Percentiles rank a stretch among this genome's conserved stretches.
These are phyloP conservation scores for Cremastinae sp. DNA, from an alignment of 2,888 invertebrate species.

Conservation along the genomic window DNA sequence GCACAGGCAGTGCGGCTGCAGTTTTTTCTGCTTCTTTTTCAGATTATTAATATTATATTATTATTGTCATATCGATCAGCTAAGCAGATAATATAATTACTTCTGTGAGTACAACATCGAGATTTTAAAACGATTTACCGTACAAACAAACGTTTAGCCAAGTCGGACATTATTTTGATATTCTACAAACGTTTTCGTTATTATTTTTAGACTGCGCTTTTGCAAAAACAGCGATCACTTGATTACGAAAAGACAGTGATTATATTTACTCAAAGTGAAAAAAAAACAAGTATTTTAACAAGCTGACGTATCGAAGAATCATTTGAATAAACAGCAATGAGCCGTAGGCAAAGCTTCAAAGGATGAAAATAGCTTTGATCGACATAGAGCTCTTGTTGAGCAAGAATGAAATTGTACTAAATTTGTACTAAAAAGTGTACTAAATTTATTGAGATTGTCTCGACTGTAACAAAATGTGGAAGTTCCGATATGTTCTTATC, in stretches of 20 bases:
- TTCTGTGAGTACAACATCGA: no score
- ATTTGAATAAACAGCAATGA: slow-evolving; percentile 32
- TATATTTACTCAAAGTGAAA: no score
- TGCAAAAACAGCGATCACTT: slow-evolving; percentile 46
- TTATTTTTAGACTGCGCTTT: slow-evolving; percentile 34
- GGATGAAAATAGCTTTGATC: slow-evolving; percentile 57
- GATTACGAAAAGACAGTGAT: no score
- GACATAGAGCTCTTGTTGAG: slow-evolving; percentile 41
- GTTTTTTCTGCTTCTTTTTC: slow-evolving; percentile 35
- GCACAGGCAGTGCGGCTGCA: slow-evolving; percentile 55
- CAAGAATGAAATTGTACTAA: slow-evolving; percentile 41
- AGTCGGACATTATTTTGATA: slow-evolving; percentile 21
- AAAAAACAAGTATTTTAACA: no score
- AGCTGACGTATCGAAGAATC: no score
- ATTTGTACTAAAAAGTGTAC: slow-evolving; percentile 19
- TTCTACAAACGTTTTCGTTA: slow-evolving; percentile 22
- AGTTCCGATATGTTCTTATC: slow-evolving; percentile 22
- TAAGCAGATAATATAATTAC: slow-evolving; percentile 7
- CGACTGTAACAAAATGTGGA: slow-evolving; percentile 36
- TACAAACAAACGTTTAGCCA: slow-evolving; percentile 45
- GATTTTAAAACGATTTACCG: slow-evolving; percentile 32
- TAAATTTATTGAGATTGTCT: slow-evolving; percentile 31
- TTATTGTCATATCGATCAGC: slow-evolving; percentile 26
- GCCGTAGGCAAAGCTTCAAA: slow-evolving; percentile 66
- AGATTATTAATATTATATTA: slow-evolving; percentile 7